Evolutionary conservation across 2,888 invertebrate species (phyloP).

Genomic region (Brachyptera risi): DNA sequence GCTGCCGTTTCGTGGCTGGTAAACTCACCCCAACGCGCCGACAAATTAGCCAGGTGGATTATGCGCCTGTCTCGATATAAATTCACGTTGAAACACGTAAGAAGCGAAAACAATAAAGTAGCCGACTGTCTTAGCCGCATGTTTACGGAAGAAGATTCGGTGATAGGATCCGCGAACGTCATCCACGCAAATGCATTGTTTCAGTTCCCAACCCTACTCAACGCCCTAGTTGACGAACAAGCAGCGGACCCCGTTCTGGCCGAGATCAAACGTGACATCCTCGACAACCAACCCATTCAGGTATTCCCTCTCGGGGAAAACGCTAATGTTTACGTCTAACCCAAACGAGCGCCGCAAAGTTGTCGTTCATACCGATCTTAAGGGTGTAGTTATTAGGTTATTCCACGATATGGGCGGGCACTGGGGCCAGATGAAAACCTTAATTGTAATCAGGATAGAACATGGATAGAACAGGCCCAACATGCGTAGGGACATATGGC

Average conservation of each 20-base stretch:
- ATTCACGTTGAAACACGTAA: background rate
- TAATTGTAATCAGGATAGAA: background rate
- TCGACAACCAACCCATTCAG: background rate
- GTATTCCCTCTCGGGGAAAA: background rate
- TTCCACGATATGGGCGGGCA: background rate
- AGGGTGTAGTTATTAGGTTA: background rate
- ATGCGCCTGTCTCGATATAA: background rate
- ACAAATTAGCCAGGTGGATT: background rate
- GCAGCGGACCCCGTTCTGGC: too few species aligned
- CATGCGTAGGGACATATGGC: too few species aligned
- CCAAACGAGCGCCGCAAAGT: background rate
- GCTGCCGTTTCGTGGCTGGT: too few species aligned
- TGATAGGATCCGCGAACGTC: too few species aligned
- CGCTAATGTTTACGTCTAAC: background rate
- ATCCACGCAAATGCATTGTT: too few species aligned
- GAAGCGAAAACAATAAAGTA: background rate
- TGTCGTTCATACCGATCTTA: background rate
- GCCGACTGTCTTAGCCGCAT: background rate
- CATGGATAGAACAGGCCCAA: background rate
- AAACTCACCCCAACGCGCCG: too few species aligned
- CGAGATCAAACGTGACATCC: background rate
- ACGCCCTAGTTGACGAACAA: too few species aligned
- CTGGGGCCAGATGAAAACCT: background rate
- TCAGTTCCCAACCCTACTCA: too few species aligned
- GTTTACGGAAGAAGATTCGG: background rate